Percentiles rank a stretch among this genome's conserved stretches.
Conservation (phyloP, 2,797 vertebrate species). For the Rhinogobio ventralis region DNA sequence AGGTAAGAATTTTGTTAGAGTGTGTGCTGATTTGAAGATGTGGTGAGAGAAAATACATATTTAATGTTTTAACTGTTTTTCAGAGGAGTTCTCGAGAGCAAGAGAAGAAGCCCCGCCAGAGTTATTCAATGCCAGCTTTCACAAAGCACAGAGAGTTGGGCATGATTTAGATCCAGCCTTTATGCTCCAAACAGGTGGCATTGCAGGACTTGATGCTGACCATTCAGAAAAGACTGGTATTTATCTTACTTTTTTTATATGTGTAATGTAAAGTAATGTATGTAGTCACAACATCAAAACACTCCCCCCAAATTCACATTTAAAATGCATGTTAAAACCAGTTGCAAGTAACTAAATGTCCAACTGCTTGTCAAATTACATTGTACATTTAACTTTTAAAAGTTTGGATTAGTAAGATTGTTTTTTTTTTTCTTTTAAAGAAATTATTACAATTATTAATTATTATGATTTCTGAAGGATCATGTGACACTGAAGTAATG, state of each 20-base stretch:
- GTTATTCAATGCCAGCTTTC: constrained; percentile 81
- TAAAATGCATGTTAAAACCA: neutral
- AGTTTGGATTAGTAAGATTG: neutral
- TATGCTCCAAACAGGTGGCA: constrained; percentile 29
- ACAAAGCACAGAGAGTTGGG: constrained; percentile 83
- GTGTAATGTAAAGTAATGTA: neutral
- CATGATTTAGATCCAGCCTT: constrained; percentile 64
- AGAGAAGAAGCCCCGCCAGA: constrained; percentile 87
- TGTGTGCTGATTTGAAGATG: constrained; percentile 19
- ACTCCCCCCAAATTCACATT: neutral
- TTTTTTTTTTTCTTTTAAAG: too few relatives aligned
- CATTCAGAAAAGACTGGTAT: constrained; percentile 55
- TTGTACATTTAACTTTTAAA: neutral
- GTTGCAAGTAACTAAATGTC: neutral
- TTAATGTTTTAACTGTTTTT: constrained; percentile 4
- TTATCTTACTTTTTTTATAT: neutral
- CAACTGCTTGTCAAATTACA: too few relatives aligned
- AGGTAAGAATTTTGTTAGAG: constrained; percentile 74
- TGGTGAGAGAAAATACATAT: neutral
- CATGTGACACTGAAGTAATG: neutral
- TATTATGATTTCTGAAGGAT: too few relatives aligned
- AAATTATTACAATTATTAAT: neutral
- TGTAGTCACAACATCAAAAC: neutral
- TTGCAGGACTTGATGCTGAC: constrained; percentile 30
- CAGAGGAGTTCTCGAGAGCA: constrained; percentile 96